A percentile compares a stretch with the other conserved stretches of the same genome.
Conservation (phyloP, 1,140 invertebrate genomes). For the Monochamus saltuarius region DNA sequence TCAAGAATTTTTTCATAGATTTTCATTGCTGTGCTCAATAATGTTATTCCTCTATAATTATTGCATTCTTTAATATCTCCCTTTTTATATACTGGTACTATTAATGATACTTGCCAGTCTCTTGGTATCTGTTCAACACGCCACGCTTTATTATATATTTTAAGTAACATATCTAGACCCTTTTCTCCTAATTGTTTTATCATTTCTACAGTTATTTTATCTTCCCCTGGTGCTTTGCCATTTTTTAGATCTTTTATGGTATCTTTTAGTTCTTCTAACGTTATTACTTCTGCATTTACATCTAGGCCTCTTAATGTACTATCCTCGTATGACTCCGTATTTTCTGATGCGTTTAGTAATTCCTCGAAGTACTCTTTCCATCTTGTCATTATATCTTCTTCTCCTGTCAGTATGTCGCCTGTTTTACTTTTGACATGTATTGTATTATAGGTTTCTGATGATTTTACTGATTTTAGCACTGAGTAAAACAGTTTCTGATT, state of each 20-base stretch:
- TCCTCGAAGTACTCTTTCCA: too few relatives aligned
- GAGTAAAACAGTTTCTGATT: not conserved
- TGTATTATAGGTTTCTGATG: not conserved
- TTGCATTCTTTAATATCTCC: not conserved
- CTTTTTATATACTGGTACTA: not conserved
- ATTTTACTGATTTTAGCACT: not conserved
- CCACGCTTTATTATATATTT: not conserved
- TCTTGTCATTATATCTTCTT: not conserved
- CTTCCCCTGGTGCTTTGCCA: not conserved
- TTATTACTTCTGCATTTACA: too few relatives aligned
- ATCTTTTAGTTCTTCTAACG: too few relatives aligned
- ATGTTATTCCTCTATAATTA: too few relatives aligned
- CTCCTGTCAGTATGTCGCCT: not conserved
- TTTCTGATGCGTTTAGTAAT: too few relatives aligned
- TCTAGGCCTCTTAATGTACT: too few relatives aligned
- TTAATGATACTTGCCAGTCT: not conserved
- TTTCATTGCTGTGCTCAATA: too few relatives aligned
- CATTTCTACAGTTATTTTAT: conserved; percentile 4
- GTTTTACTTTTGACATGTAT: not conserved
- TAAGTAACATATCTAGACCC: too few relatives aligned
- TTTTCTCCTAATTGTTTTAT: not conserved
- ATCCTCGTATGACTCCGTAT: too few relatives aligned
- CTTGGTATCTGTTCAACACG: not conserved
- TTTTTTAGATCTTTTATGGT: not conserved
- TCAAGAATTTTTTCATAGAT: too few relatives aligned